phyloP scores from a whole-genome alignment of 2,888 invertebrate species.

The Callyntrura guangdongensis region DNA sequence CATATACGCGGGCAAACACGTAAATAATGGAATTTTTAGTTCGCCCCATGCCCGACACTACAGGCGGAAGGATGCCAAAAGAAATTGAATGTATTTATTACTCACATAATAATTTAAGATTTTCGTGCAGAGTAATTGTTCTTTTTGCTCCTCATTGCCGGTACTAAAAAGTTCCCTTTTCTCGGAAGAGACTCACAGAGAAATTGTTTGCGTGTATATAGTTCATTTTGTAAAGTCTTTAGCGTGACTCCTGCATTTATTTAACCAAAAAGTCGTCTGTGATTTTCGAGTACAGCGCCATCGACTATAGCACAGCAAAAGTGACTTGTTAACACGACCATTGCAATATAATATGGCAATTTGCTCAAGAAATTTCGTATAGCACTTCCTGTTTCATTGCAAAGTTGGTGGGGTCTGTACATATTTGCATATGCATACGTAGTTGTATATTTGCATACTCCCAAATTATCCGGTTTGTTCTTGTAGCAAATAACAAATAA shows the following conservation, averaged over 20 bases:
- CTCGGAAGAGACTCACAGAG: not conserved
- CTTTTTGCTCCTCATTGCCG: constrained; percentile 5
- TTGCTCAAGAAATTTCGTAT: not conserved
- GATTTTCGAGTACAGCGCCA: not conserved
- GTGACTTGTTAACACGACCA: constrained; percentile 16
- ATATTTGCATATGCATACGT: too few species aligned
- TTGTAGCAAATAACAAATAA: not conserved
- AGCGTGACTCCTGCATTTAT: not conserved
- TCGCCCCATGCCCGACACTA: not conserved
- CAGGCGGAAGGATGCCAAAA: constrained; percentile 33
- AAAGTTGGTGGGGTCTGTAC: too few species aligned
- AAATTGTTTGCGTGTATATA: constrained; percentile 4
- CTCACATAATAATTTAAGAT: constrained; percentile 25
- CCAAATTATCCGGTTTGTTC: constrained; percentile 45
- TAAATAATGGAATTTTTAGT: constrained; percentile 14
- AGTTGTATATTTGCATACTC: constrained; percentile 35
- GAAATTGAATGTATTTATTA: constrained; percentile 41
- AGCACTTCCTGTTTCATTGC: too few species aligned
- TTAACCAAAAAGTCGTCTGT: not conserved
- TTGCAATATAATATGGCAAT: constrained; percentile 19
- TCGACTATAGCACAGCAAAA: not conserved
- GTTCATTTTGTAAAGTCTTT: not conserved
- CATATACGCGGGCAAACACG: not conserved
- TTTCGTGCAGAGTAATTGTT: constrained; percentile 39
- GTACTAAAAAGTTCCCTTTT: not conserved